Conservation (phyloP, 2,888 invertebrate genomes). For the Drosophila putrida region DNA sequence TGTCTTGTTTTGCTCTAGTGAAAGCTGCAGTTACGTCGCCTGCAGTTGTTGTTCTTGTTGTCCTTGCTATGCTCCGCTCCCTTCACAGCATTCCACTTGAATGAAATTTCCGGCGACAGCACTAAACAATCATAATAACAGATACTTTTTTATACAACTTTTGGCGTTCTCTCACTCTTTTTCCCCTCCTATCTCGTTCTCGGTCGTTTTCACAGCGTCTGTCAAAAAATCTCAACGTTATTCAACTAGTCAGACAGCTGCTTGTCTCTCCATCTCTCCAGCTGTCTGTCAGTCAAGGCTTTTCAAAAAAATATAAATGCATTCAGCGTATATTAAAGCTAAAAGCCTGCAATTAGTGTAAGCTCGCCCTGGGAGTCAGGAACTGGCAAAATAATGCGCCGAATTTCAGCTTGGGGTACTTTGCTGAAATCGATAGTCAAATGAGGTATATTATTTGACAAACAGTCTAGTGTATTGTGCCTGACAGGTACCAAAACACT, state of each 20-base stretch:
- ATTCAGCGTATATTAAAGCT: constrained; percentile 35
- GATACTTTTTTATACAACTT: constrained; percentile 63
- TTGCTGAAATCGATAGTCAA: constrained; percentile 40
- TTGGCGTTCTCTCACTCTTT: constrained; percentile 42
- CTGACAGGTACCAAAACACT: constrained; percentile 17
- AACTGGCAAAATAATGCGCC: constrained; percentile 3
- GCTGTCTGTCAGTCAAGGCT: constrained; percentile 15
- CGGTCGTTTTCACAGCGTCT: constrained; percentile 21
- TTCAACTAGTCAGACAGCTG: constrained; percentile 54
- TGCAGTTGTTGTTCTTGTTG: constrained; percentile 47
- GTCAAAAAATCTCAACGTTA: constrained; percentile 55
- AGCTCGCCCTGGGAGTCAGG: constrained; percentile 3
- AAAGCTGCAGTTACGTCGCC: constrained; percentile 65
- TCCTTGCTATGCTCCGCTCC: constrained; percentile 35
- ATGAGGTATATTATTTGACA: constrained; percentile 36
- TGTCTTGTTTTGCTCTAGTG: constrained; percentile 30
- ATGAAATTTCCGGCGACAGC: constrained; percentile 80
- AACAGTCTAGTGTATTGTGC: constrained; percentile 5
- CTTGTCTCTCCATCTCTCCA: constrained; percentile 22
- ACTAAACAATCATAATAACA: constrained; percentile 81
- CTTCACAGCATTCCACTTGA: constrained; percentile 63
- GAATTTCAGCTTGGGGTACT: not conserved
- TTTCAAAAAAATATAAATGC: constrained; percentile 12
- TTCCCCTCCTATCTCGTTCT: not conserved
- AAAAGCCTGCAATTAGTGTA: constrained; percentile 41